A percentile compares a stretch with the other conserved stretches of the same genome.
These are phyloP conservation scores for Gymnogyps californianus DNA, from an alignment of 2,113 vertebrate species.

Conservation along the genomic window DNA sequence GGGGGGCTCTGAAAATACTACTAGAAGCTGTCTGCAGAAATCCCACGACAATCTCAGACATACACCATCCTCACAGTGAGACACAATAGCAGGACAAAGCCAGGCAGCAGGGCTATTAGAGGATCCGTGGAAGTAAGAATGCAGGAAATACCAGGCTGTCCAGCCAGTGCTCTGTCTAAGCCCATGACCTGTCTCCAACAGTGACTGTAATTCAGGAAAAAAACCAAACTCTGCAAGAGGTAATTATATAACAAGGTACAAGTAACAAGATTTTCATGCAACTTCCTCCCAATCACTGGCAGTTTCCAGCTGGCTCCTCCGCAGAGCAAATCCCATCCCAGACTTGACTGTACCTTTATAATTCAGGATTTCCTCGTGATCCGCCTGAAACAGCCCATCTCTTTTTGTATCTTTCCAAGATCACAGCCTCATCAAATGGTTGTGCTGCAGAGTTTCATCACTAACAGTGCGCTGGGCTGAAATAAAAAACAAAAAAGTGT, in stretches of 20 bases:
- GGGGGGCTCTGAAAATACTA: background rate
- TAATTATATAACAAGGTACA: conserved; percentile 35
- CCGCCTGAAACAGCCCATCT: background rate
- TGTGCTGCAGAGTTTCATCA: background rate
- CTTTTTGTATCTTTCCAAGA: background rate
- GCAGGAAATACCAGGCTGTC: conserved; percentile 10
- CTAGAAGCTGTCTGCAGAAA: background rate
- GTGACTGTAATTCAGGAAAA: conserved; percentile 14
- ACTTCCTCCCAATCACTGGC: background rate
- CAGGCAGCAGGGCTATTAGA: background rate
- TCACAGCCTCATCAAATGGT: background rate
- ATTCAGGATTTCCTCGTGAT: background rate
- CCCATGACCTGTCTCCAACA: conserved; percentile 17
- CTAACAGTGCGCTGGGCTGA: background rate
- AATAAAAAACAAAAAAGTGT: background rate
- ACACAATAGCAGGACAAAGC: background rate
- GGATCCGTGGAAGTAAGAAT: background rate
- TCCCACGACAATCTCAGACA: background rate
- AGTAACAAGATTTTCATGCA: conserved; percentile 30
- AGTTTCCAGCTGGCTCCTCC: background rate
- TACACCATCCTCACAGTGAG: background rate
- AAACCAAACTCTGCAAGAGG: background rate
- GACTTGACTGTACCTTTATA: background rate
- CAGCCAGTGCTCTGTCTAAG: background rate
- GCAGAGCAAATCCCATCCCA: background rate